Evolutionary conservation across 2,113 vertebrate species (phyloP).

Genomic region (Corvus cornix): DNA sequence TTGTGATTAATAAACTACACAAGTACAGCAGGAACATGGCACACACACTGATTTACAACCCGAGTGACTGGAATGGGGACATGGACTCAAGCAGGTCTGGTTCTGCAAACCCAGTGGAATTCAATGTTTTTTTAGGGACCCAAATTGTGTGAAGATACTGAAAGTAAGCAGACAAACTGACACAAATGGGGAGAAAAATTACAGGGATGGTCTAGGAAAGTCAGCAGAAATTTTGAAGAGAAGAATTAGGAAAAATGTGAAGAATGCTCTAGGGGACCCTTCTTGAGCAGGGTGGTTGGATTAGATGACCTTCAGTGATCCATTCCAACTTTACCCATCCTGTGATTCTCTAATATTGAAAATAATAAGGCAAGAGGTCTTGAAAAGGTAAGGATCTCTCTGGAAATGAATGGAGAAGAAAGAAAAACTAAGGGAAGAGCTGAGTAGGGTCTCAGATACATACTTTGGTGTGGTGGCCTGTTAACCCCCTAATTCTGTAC

Average conservation of each 20-base stretch:
- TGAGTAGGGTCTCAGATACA: neutral
- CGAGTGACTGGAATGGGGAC: neutral
- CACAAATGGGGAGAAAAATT: neutral
- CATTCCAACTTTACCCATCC: neutral
- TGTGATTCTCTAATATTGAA: neutral
- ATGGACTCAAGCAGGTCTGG: neutral
- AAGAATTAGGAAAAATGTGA: neutral
- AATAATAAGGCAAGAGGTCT: neutral
- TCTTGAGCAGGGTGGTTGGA: neutral
- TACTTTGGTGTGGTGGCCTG: neutral
- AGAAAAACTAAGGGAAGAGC: neutral
- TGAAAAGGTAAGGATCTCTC: neutral
- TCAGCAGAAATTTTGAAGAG: neutral
- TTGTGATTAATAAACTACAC: neutral
- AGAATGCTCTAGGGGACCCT: neutral
- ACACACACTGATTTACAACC: neutral
- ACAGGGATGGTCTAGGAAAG: neutral
- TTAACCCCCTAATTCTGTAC: no score
- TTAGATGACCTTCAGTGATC: neutral
- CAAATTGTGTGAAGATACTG: neutral
- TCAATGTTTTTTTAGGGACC: neutral
- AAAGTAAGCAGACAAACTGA: neutral
- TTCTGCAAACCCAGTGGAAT: neutral
- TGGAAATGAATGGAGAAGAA: neutral
- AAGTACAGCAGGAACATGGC: neutral